These are phyloP conservation scores for Aphis craccivora DNA, from an alignment of 1,140 invertebrate genomes.

Conservation along the genomic window DNA sequence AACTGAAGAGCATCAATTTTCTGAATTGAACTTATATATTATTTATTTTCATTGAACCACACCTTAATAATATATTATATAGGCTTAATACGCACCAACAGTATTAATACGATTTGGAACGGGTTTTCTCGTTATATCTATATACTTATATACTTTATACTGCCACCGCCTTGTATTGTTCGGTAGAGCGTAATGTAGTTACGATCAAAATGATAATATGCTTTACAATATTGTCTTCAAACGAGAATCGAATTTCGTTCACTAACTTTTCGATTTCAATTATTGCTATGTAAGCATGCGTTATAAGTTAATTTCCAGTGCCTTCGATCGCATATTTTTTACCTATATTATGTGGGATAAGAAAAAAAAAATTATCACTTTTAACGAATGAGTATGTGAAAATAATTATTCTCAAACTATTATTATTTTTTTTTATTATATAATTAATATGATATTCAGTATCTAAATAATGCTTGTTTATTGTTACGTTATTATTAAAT, in stretches of 20 bases:
- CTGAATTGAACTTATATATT: background rate
- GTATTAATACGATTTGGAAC: background rate
- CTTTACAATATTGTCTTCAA: slow-evolving; percentile 23
- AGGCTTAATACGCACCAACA: background rate
- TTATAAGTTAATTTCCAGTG: background rate
- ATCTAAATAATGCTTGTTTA: background rate
- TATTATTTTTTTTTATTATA: background rate
- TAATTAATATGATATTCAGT: background rate
- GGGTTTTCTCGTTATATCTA: background rate
- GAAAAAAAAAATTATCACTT: background rate
- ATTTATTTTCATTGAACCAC: background rate
- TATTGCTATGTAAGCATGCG: background rate
- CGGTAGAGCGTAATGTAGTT: background rate
- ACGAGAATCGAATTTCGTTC: background rate
- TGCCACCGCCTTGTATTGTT: background rate
- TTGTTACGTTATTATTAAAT: background rate
- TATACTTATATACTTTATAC: background rate
- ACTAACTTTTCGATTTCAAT: background rate
- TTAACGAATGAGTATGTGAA: background rate
- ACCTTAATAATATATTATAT: background rate
- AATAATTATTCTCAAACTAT: background rate
- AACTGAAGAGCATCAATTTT: background rate
- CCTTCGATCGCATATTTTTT: background rate
- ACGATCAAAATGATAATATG: background rate
- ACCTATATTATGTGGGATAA: background rate